Evolutionary conservation across 2,113 vertebrate genomes (phyloP).

Genomic region (Heteronetta atricapilla): DNA sequence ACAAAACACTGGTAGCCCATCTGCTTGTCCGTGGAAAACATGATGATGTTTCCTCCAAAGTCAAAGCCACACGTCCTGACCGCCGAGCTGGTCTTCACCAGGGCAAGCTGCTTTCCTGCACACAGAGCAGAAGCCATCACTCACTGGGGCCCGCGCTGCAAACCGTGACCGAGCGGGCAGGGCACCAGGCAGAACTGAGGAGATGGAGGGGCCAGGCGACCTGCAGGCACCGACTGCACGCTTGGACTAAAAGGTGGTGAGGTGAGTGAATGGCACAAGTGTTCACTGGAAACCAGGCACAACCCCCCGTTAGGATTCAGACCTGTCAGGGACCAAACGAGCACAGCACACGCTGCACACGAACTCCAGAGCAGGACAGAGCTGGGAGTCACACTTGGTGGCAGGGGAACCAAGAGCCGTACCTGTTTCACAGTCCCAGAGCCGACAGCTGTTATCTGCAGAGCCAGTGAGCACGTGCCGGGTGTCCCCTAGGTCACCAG

Average conservation of each 20-base stretch:
- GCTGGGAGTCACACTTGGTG: fast-evolving
- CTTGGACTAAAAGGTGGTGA: background rate
- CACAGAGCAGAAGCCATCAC: background rate
- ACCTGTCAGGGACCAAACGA: fast-evolving
- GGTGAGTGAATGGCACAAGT: fast-evolving
- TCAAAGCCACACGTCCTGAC: conserved; percentile 97
- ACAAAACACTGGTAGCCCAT: conserved; percentile 98
- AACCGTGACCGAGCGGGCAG: background rate
- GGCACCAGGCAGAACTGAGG: fast-evolving
- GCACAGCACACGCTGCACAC: fast-evolving
- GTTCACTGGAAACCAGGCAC: background rate
- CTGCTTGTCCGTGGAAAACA: conserved; percentile 99
- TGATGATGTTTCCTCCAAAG: conserved; percentile 98
- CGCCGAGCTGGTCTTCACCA: conserved; percentile 93
- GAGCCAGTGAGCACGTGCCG: conserved; percentile 94
- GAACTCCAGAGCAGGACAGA: fast-evolving
- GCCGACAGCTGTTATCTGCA: conserved; percentile 94
- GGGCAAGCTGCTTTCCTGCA: conserved; percentile 92
- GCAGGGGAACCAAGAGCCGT: background rate
- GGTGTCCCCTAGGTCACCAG: conserved; percentile 87
- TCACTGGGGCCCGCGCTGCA: fast-evolving
- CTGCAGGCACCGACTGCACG: fast-evolving
- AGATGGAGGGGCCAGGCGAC: background rate
- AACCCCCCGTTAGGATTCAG: background rate
- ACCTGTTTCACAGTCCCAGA: conserved; percentile 99